Base-by-base conservation (phyloP, 2,888 invertebrate genomes). In the Eudasyphora cyanicolor region DNA sequence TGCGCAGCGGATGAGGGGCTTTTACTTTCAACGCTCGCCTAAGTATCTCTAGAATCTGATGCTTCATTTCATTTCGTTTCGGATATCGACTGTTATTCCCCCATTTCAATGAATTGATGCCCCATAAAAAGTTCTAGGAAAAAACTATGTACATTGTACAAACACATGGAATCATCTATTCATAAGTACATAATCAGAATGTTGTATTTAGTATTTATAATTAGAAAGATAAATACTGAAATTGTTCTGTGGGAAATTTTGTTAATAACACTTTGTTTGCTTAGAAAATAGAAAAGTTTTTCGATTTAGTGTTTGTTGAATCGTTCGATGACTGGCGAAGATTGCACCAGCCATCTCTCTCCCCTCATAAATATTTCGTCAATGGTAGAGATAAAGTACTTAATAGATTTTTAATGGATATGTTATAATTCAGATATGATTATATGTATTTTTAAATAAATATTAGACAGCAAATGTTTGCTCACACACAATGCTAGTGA, bases 21-120 rank as follows among this genome's bases (percentile, higher is more conserved):
- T 29, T 60, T 60, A n/a, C 45, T 38, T 60, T 29, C 19, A 17
- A 17, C 38, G 21, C 64, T 51, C 7, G 10, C 77, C 45, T 69
- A 74, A 70, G 10, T 51, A 45, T 29, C n/a, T 27, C n/a, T 12
- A n/a, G 4, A 38, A 75, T 75, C 78, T 42, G 70, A 38, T 77
- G 82, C 77, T 70, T 77, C 60, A 75, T 62, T 76, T 62, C 51
- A 42, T 49, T 70, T 70, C 8, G 49, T 49, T 70, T 70, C 8
- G 49, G 32, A 60, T 64, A 67, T 42, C 21, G n/a, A 51, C 57
- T 24, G 19, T 2, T 64, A 8, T n/a, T 42, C 12, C 38, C 38
- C 19, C 14, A 67, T 67, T n/a, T 67, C 24, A 24, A 21, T 42
- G 24, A 67, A 24, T 38, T 67, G 17, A 24, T 64, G 17, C 21